Evolutionary conservation across 2,888 invertebrate species (phyloP).

Genomic region (Calephelis perditalis): DNA sequence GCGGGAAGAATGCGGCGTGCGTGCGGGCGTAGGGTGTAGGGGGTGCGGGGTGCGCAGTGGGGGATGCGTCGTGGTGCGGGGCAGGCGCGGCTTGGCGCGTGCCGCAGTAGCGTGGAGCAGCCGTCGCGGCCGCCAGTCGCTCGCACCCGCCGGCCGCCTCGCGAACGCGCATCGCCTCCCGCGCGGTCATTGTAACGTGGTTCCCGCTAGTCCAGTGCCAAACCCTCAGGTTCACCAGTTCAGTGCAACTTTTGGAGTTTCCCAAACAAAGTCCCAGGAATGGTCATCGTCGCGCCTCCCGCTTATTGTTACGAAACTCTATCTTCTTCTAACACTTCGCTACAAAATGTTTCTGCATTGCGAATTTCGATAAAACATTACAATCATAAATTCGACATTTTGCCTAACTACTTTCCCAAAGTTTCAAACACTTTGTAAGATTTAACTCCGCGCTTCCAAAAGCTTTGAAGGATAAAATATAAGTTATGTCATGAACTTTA

Average conservation of each 20-base stretch:
- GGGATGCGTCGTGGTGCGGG: constrained; percentile 50
- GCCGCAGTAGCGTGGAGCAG: constrained; percentile 75
- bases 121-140: constrained; percentile 59
- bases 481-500: constrained; percentile 4
- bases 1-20: constrained; percentile 72
- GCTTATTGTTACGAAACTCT: constrained; percentile 39
- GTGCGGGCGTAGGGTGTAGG: constrained; percentile 52
- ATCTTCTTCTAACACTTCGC: constrained; percentile 38
- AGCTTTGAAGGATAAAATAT: not conserved
- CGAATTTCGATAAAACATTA: constrained; percentile 25
- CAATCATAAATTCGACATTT: not conserved
- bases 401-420: not conserved
- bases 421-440: constrained; percentile 2
- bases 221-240: constrained; percentile 33
- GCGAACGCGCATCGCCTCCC: constrained; percentile 45
- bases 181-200: constrained; percentile 44
- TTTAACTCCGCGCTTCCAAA: not conserved
- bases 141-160: constrained; percentile 42
- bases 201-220: constrained; percentile 48
- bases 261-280: constrained; percentile 37
- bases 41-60: constrained; percentile 36
- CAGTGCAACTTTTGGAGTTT: constrained; percentile 38
- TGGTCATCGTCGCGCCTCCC: constrained; percentile 37
- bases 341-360: constrained; percentile 35
- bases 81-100: constrained; percentile 57